Percentiles rank a stretch among this genome's conserved stretches.
These are phyloP conservation scores for Xiphophorus birchmanni DNA, from an alignment of 2,797 vertebrate genomes.

Conservation along the genomic window DNA sequence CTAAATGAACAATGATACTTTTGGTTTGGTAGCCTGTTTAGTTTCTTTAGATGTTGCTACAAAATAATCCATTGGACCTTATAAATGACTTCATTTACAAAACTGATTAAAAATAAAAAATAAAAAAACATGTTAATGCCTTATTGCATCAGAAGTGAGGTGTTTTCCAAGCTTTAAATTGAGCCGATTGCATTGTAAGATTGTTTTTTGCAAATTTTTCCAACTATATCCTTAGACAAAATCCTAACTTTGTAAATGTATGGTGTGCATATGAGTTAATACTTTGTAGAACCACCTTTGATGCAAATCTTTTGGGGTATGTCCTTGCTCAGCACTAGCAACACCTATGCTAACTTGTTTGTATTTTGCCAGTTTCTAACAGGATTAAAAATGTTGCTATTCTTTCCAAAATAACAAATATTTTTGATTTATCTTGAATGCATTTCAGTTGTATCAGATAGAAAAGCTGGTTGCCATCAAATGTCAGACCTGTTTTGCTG, in stretches of 20 bases:
- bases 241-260: neutral
- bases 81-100: neutral
- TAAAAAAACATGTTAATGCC: neutral
- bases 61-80: neutral
- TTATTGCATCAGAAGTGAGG: neutral
- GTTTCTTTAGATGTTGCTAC: neutral
- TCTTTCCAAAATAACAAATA: neutral
- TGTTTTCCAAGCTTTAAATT: neutral
- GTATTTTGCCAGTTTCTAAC: neutral
- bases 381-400: neutral
- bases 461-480: neutral
- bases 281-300: neutral
- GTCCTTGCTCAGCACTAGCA: neutral
- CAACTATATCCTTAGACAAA: neutral
- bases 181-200: neutral
- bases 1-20: neutral
- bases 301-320: neutral
- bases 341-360: neutral
- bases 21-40: neutral
- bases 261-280: neutral
- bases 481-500: neutral
- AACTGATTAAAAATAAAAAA: neutral
- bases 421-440: neutral
- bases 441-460: neutral
- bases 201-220: neutral